Evolutionary conservation across 2,888 invertebrate species (phyloP).

Genomic region (Drosophila meridiana): DNA sequence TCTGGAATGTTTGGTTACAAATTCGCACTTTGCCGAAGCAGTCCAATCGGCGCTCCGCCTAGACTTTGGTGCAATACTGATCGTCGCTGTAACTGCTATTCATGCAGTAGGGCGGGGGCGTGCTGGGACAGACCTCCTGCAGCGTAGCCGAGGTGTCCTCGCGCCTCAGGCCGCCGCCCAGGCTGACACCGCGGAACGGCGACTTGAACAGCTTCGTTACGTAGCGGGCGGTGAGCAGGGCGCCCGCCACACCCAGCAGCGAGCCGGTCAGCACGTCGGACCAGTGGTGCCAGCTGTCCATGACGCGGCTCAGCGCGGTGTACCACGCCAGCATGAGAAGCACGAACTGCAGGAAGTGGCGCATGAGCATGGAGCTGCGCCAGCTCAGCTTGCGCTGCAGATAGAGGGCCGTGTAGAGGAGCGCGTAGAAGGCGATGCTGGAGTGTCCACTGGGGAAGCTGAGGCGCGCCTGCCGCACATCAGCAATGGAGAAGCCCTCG

Average conservation of each 20-base stretch:
- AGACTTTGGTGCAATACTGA: slow-evolving; percentile 81
- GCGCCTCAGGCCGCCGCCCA: slow-evolving; percentile 40
- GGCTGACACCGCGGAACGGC: slow-evolving; percentile 15
- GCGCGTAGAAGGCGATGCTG: slow-evolving; percentile 93
- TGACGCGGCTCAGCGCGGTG: slow-evolving; percentile 77
- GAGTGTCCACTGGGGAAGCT: slow-evolving; percentile 97
- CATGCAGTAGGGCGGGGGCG: slow-evolving; percentile 76
- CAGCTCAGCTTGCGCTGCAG: slow-evolving; percentile 93
- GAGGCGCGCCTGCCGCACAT: slow-evolving; percentile 91
- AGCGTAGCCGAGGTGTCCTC: slow-evolving; percentile 77
- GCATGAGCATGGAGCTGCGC: slow-evolving; percentile 91
- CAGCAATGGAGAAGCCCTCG: slow-evolving; percentile 85
- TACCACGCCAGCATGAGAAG: slow-evolving; percentile 82
- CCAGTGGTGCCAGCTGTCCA: slow-evolving; percentile 83
- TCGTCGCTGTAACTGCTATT: slow-evolving; percentile 61
- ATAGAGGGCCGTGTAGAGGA: slow-evolving; percentile 93
- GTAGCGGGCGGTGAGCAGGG: slow-evolving; percentile 72
- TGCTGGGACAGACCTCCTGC: slow-evolving; percentile 71
- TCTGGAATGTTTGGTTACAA: slow-evolving; percentile 58
- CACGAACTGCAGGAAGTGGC: slow-evolving; percentile 90
- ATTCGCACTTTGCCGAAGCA: slow-evolving; percentile 16
- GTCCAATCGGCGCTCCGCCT: background rate
- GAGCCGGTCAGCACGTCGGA: slow-evolving; percentile 78
- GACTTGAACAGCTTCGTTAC: slow-evolving; percentile 61
- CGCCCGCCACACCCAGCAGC: slow-evolving; percentile 66